A percentile compares a stretch with the other conserved stretches of the same genome.
These are phyloP conservation scores for Alloplasta piceator DNA, from an alignment of 2,888 invertebrate genomes.

Conservation along the genomic window DNA sequence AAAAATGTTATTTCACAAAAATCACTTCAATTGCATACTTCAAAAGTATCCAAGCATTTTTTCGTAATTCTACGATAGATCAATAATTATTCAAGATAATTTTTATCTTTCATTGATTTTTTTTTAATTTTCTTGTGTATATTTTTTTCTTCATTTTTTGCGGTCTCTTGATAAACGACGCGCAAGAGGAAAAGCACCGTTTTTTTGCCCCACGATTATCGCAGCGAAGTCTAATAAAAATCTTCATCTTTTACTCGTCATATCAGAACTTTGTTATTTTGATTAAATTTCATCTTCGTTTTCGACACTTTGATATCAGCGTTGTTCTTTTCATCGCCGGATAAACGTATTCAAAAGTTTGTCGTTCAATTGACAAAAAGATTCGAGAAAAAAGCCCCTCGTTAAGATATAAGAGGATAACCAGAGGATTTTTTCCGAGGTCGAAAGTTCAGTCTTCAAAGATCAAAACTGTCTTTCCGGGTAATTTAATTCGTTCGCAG, in stretches of 20 bases:
- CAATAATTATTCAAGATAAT: constrained; percentile 44
- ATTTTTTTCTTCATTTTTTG: constrained; percentile 4
- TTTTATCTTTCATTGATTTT: no score
- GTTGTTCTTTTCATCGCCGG: background rate
- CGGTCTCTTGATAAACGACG: constrained; percentile 36
- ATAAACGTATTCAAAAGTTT: background rate
- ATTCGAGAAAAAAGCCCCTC: background rate
- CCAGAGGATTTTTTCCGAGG: background rate
- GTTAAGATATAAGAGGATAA: background rate
- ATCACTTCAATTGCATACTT: background rate
- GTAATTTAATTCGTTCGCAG: background rate
- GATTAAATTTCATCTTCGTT: constrained; percentile 9
- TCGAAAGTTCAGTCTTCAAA: constrained; percentile 44
- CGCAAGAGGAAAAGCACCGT: constrained; percentile 56
- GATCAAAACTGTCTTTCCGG: constrained; percentile 15
- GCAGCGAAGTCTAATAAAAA: constrained; percentile 30
- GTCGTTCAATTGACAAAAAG: background rate
- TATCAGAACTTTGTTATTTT: constrained; percentile 61
- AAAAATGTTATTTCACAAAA: background rate
- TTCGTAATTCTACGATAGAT: constrained; percentile 31
- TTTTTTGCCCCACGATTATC: constrained; percentile 43
- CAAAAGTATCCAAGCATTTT: background rate
- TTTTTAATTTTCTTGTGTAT: constrained; percentile 5
- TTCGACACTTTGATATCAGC: constrained; percentile 8
- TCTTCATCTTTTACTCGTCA: constrained; percentile 27